Evolutionary conservation across 2,113 vertebrate genomes (phyloP).

Genomic region (Malaclemys terrapin): DNA sequence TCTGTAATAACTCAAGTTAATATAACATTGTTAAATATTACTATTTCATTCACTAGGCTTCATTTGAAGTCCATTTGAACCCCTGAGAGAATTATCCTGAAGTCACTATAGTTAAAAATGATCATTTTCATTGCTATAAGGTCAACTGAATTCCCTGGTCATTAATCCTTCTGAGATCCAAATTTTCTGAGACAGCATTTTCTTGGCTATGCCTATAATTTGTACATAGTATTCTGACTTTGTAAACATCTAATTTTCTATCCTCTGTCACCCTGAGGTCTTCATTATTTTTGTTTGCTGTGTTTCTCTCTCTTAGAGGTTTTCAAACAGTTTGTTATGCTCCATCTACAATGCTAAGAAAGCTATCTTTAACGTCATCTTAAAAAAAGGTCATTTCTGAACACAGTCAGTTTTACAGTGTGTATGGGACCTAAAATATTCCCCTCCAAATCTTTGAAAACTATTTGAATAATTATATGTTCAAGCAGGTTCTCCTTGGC

Average conservation of each 20-base stretch:
- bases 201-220: neutral
- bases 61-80: neutral
- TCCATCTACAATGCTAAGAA: neutral
- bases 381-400: neutral
- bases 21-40: constrained; percentile 10
- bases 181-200: neutral
- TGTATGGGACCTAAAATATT: neutral
- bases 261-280: neutral
- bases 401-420: neutral
- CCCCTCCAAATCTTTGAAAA: neutral
- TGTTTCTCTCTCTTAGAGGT: neutral
- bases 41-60: neutral
- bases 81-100: neutral
- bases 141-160: neutral
- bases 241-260: neutral
- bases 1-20: neutral
- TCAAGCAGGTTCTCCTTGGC: neutral
- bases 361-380: neutral
- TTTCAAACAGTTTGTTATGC: constrained; percentile 2
- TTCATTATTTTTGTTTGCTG: neutral
- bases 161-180: neutral
- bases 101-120: neutral
- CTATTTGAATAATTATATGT: neutral
- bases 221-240: neutral
- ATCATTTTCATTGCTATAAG: neutral